phyloP scores from a whole-genome alignment of 2,113 vertebrate genomes.

The Oryzias melastigma region DNA sequence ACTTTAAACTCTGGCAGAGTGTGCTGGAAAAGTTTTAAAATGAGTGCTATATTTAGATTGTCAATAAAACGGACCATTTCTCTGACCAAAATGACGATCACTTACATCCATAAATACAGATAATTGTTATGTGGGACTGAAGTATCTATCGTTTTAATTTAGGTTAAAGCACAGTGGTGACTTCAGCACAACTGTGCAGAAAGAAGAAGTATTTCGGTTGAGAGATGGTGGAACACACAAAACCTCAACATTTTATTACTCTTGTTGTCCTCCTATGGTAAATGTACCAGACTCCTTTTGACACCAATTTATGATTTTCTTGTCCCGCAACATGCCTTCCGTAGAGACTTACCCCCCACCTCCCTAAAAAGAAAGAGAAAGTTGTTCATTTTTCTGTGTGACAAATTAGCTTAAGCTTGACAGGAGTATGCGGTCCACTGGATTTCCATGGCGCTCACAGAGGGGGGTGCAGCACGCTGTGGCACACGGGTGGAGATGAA shows the following conservation, averaged over 20 bases:
- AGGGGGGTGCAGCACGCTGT: slow-evolving; percentile 25
- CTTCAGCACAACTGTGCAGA: slow-evolving; percentile 56
- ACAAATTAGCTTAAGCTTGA: slow-evolving; percentile 34
- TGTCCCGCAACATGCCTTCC: background rate
- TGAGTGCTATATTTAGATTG: slow-evolving; percentile 60
- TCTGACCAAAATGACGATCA: slow-evolving; percentile 64
- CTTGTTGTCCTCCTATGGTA: slow-evolving; percentile 38
- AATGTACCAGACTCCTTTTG: slow-evolving; percentile 27
- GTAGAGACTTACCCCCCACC: too few species aligned
- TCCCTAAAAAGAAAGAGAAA: background rate
- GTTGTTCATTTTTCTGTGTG: slow-evolving; percentile 22
- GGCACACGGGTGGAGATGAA: slow-evolving; percentile 51
- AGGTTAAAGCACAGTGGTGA: slow-evolving; percentile 51
- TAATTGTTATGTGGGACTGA: slow-evolving; percentile 60
- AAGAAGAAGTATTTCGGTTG: slow-evolving; percentile 52
- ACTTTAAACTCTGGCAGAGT: slow-evolving; percentile 19
- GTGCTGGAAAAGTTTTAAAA: slow-evolving; percentile 42
- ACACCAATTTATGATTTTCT: slow-evolving; percentile 32
- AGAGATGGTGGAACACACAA: slow-evolving; percentile 37
- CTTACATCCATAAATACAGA: slow-evolving; percentile 65
- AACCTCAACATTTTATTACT: slow-evolving; percentile 54
- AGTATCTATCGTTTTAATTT: slow-evolving; percentile 66
- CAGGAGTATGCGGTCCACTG: slow-evolving; percentile 46
- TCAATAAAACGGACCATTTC: slow-evolving; percentile 60
- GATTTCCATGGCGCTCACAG: slow-evolving; percentile 39